These are phyloP conservation scores for Cochlearius cochlearius DNA, from an alignment of 2,113 vertebrate genomes.

Conservation along the genomic window DNA sequence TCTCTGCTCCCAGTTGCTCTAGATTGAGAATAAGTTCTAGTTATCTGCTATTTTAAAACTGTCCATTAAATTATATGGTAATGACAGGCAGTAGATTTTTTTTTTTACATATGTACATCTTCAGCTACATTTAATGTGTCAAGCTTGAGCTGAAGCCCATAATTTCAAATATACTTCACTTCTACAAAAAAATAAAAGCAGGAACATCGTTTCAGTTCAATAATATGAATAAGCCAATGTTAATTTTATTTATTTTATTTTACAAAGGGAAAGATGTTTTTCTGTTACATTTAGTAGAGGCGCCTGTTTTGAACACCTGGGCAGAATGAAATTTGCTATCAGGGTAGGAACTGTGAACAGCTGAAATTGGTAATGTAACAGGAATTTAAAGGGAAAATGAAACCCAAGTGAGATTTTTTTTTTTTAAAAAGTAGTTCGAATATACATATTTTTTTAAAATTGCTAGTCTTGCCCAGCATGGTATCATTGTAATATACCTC, in stretches of 20 bases:
- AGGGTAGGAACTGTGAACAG: not conserved
- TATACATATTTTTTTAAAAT: not conserved
- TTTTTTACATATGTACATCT: not conserved
- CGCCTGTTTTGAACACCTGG: not conserved
- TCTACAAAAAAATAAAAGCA: not conserved
- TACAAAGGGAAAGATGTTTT: not conserved
- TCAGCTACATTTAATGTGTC: not conserved
- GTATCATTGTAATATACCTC: not conserved
- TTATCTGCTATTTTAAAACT: not conserved
- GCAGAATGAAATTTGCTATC: not conserved
- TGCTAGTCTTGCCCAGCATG: not conserved
- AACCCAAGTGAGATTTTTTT: not conserved
- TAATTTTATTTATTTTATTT: not conserved
- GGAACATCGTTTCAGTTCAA: not conserved
- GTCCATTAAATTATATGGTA: not conserved
- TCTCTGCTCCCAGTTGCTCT: not conserved
- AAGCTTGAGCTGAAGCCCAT: not conserved
- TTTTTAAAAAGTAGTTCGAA: not conserved
- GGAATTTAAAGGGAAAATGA: not conserved
- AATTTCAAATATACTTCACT: not conserved
- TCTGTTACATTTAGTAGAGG: not conserved
- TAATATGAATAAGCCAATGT: not conserved
- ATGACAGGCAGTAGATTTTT: not conserved
- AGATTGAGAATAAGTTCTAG: not conserved
- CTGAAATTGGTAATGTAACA: not conserved